phyloP scores from a whole-genome alignment of 2,888 invertebrate species.

The Harpagoxenus sublaevis region DNA sequence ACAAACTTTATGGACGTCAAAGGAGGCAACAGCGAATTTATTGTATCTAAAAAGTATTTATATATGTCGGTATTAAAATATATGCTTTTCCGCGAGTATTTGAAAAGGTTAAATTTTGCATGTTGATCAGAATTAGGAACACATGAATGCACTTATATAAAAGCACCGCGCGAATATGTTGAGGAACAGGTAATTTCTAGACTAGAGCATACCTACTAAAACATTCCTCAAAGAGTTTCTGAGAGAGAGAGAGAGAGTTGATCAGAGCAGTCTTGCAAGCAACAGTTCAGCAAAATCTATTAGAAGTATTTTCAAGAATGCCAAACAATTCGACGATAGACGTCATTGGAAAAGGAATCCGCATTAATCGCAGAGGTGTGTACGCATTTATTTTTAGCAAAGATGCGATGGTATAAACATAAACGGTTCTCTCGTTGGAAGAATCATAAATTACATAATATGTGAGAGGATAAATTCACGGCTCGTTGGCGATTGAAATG shows the following conservation, averaged over 20 bases:
- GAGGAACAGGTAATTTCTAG: not conserved
- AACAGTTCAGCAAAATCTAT: not conserved
- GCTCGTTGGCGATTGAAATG: constrained; percentile 29
- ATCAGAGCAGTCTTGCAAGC: not conserved
- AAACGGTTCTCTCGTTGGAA: not conserved
- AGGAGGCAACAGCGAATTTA: not conserved
- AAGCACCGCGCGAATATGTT: not conserved
- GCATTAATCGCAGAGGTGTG: not conserved
- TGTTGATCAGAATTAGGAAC: not conserved
- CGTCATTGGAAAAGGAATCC: not conserved
- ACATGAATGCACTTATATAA: not conserved
- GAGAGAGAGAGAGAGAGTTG: too few species aligned
- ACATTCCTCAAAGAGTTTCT: not conserved
- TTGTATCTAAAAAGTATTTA: constrained; percentile 5
- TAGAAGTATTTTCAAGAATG: not conserved
- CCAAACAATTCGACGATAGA: not conserved
- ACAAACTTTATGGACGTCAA: not conserved
- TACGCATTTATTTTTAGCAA: not conserved
- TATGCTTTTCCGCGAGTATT: not conserved
- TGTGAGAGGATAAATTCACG: constrained; percentile 16
- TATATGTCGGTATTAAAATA: not conserved
- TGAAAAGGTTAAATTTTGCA: not conserved
- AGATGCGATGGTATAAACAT: not conserved
- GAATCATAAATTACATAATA: constrained; percentile 28
- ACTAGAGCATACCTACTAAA: not conserved